Evolutionary conservation across 1,140 invertebrate species (phyloP), one percentile per base, ranked within the genome.

Genomic region (Apis laboriosa): DNA sequence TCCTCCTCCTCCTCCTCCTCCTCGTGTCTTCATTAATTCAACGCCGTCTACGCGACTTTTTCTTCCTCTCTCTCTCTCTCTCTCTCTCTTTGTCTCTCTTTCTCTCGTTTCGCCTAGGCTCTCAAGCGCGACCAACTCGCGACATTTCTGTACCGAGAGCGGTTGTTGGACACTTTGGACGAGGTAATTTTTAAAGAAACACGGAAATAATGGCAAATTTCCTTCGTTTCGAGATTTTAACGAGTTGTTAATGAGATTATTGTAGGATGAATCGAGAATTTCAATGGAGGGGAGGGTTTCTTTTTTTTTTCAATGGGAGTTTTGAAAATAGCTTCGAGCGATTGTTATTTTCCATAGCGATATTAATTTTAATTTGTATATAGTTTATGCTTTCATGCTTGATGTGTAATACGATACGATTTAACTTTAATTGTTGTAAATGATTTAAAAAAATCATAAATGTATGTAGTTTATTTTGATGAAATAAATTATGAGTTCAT

Each of bases 1-100:
- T 28, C 17, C 8, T 63, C 5, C n/a, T 58, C 17, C 8, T 63
- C 5, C n/a, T 58, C 51, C 24, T 19, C 4, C 8, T 0, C 17
- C 9, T 19, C 5, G 56, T 63, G 60, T 74, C 78, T 74, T 53
- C 60, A 43, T 80, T 74, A 56, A 80, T 80, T 73, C 70, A 34
- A 64, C 70, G 19, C 72, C 15, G 53, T 53, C 76, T 64, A 53
- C 49, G 51, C 51, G 49, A 34, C 61, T 73, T 58, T 73, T 72
- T 34, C 12, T 60, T 34, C 11, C 4, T 34, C 28, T 43, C 49
- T 11, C 4, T 7, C 34, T 53, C 2, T 34, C 34, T 28, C 2
- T 28, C 28, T 34, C 2, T 34, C 28, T 34, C 1, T 34, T 1
- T 34, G 28, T 1, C 1, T 34, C 28, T 43, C 49, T 11, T 5